Conservation (phyloP, 2,113 vertebrate genomes). For the Etheostoma spectabile region DNA sequence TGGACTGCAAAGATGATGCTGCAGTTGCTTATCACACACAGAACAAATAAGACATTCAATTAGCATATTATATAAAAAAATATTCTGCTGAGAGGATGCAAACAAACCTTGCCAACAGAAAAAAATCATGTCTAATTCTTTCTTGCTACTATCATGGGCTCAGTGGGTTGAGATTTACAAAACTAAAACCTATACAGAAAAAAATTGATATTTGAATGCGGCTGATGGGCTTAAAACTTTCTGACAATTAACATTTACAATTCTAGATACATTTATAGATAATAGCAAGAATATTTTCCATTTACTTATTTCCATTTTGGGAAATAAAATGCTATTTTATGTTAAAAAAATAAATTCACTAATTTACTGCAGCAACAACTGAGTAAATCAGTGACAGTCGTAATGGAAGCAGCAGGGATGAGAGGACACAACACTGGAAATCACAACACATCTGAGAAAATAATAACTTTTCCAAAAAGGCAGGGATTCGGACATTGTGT, state of each 20-base stretch:
- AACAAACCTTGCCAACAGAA: background rate
- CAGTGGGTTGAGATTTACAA: background rate
- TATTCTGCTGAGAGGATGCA: background rate
- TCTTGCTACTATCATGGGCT: background rate
- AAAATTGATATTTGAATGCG: background rate
- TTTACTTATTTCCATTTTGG: background rate
- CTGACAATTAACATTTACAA: background rate
- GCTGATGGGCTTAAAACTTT: too few relatives aligned
- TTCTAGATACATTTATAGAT: background rate
- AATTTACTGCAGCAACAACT: background rate
- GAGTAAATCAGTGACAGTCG: background rate
- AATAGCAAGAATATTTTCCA: background rate
- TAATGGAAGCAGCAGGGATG: background rate
- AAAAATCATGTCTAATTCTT: background rate
- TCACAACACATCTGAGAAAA: background rate
- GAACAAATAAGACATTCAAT: background rate
- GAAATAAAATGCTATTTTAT: background rate
- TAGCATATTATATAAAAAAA: constrained; percentile 8
- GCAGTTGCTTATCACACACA: background rate
- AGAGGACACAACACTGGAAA: background rate
- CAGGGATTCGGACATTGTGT: background rate
- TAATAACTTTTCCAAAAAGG: background rate
- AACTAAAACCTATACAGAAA: background rate
- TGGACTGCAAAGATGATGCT: background rate
- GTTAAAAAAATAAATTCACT: background rate